These are phyloP conservation scores for Tyrophagus putrescentiae DNA, from an alignment of 1,140 invertebrate species.

Conservation along the genomic window DNA sequence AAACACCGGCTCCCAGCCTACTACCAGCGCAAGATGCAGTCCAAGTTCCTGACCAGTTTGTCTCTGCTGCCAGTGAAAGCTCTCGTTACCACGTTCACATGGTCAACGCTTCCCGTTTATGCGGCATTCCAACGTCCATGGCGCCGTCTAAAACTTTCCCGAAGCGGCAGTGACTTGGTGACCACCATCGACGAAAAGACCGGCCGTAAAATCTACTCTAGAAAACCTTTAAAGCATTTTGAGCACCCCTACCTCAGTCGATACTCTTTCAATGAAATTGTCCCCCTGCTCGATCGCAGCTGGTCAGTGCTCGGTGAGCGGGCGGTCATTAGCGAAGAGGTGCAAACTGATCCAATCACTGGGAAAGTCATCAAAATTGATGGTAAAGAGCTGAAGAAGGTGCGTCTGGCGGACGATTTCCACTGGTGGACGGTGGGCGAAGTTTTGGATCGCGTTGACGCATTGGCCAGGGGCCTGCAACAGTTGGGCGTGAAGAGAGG, in stretches of 20 bases:
- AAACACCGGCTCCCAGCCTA: no score
- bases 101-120: constrained; percentile 76
- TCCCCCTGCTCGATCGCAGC: no score
- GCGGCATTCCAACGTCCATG: constrained; percentile 71
- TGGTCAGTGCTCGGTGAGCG: not conserved
- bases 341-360: not conserved
- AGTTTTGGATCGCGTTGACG: constrained; percentile 52
- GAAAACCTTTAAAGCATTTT: no score
- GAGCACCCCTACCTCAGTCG: no score
- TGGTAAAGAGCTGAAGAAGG: constrained; percentile 2
- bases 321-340: constrained; percentile 6
- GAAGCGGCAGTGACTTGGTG: not conserved
- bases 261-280: no score
- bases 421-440: constrained; percentile 72
- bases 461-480: constrained; percentile 43
- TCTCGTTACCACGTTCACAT: constrained; percentile 51
- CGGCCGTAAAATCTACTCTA: no score
- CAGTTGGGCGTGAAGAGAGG: constrained; percentile 31
- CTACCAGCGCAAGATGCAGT: no score
- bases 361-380: constrained; percentile 1
- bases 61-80: constrained; percentile 24
- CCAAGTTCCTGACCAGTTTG: not conserved
- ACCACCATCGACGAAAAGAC: no score
- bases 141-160: constrained; percentile 36
- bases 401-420: constrained; percentile 45